Base-by-base conservation (phyloP, 2,888 invertebrate genomes). In the Leucoptera coffeella region DNA sequence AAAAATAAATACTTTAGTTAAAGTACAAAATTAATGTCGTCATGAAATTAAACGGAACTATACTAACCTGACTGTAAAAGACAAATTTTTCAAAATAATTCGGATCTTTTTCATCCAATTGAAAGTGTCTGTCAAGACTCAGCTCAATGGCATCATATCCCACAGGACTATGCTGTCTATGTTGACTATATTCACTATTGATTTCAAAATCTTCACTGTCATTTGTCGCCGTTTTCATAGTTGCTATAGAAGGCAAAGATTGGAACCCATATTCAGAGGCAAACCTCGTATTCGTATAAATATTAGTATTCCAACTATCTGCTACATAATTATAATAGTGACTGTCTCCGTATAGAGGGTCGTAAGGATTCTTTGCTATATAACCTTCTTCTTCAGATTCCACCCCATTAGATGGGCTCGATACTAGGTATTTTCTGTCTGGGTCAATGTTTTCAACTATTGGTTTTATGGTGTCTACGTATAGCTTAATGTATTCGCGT, bases 231-330 rank as follows among this genome's bases (percentile, higher is more conserved):
- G 75, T 73, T 23, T 61, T 47, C 55, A 89, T 72, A 0, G 90
- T 80, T 20, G 71, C 61, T 11, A 82, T 49, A 2, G 85, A 81
- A 0, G 96, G 94, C 35, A 89, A 65, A 1, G 94, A 87, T 55
- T 97, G 96, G 37, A 88, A 85, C 1, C 99, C 99, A 47, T 92
- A 99, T 55, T 99, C 99, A 0, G 97, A 95, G 3, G 85, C 81
- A 55, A 97, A 96, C 40, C 97, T 74, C 1, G 93, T 80, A 9
- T 76, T 74, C 1, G 87, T 87, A 49, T 84, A 94, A 4, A 77
- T 80, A 30, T 73, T 75, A 25, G 79, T 73, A 41, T 86, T 67
- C 92, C 93, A 97, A 28, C 82, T 78, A 43, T 97, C 83, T 13
- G 65, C 58, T 0, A 80, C 28, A 43, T 95, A 93, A 41, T 90